Evolutionary conservation across 2,113 vertebrate species (phyloP).

Genomic region (Phasianus colchicus): DNA sequence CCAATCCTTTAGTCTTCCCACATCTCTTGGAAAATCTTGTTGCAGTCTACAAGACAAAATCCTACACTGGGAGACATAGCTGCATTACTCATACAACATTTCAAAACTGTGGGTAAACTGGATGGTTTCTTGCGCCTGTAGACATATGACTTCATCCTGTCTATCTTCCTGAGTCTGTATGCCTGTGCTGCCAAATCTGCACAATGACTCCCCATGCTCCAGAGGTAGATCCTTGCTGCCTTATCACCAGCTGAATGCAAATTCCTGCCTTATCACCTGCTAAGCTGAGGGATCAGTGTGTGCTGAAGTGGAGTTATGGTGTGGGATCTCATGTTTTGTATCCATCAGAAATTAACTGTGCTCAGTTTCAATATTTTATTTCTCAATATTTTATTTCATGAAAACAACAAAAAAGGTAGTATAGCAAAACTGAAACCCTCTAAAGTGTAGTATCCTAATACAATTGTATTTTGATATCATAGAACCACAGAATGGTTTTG

Average conservation of each 20-base stretch:
- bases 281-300: neutral
- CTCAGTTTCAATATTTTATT: neutral
- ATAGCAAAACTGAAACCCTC: neutral
- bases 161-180: neutral
- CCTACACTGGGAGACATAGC: neutral
- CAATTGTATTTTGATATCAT: neutral
- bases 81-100: conserved; percentile 29
- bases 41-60: neutral
- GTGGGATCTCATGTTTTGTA: neutral
- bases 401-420: neutral
- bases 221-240: neutral
- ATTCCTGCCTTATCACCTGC: neutral
- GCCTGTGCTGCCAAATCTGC: neutral
- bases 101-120: conserved; percentile 37
- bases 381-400: neutral
- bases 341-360: neutral
- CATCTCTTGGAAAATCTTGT: neutral
- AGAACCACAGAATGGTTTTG: too few relatives aligned
- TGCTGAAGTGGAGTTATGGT: neutral
- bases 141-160: conserved; percentile 4
- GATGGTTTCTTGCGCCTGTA: conserved; percentile 1
- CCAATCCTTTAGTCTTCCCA: fast-evolving
- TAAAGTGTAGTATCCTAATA: neutral
- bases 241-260: neutral
- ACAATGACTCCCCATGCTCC: neutral